Evolutionary conservation across 2,797 vertebrate species (phyloP).

Genomic region (Protonibea diacanthus): DNA sequence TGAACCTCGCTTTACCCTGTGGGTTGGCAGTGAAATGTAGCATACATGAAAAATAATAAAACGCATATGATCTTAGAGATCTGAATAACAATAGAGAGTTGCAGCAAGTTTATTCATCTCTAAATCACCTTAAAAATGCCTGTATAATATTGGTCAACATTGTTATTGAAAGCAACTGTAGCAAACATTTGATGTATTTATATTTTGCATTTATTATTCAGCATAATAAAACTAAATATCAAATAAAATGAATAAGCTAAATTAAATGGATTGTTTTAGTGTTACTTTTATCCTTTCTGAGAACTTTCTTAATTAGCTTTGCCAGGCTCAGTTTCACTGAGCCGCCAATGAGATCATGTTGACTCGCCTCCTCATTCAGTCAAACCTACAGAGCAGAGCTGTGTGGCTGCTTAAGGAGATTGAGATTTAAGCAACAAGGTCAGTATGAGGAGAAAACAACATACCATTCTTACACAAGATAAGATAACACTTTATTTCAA

Average conservation of each 20-base stretch:
- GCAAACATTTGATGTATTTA: not conserved
- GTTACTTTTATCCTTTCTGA: conserved; percentile 14
- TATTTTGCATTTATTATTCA: not conserved
- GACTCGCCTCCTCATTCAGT: conserved; percentile 33
- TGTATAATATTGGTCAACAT: not conserved
- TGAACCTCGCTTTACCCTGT: conserved; percentile 13
- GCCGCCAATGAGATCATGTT: conserved; percentile 42
- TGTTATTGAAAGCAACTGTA: not conserved
- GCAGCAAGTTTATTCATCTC: conserved; percentile 23
- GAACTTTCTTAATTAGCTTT: conserved; percentile 47
- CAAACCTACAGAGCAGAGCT: conserved; percentile 34
- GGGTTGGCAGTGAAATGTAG: conserved; percentile 16
- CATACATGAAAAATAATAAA: not conserved
- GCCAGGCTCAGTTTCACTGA: conserved; percentile 54
- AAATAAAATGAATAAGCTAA: not conserved
- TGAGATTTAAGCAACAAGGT: conserved; percentile 54
- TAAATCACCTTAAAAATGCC: not conserved
- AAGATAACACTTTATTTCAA: conserved; percentile 3
- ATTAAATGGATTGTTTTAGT: not conserved
- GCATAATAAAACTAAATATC: not conserved
- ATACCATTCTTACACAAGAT: not conserved
- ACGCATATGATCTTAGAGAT: not conserved
- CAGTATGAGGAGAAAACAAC: conserved; percentile 28
- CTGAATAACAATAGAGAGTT: conserved; percentile 8
- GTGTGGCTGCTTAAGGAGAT: conserved; percentile 49